A percentile compares a stretch with the other conserved stretches of the same genome.
Conservation (phyloP, 2,888 invertebrate genomes). For the Altica lythri region DNA sequence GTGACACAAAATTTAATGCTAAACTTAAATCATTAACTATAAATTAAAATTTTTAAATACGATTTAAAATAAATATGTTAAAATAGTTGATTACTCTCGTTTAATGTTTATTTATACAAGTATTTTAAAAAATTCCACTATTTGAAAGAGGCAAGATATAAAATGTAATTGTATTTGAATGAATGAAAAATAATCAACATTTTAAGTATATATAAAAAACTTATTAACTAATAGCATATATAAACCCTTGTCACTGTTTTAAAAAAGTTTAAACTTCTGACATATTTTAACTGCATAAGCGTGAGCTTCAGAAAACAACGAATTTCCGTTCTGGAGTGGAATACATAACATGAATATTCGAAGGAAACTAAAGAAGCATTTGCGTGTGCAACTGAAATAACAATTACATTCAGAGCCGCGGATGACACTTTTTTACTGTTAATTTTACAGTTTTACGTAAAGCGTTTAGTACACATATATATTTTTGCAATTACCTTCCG, state of each 20-base stretch:
- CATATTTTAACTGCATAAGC: constrained; percentile 21
- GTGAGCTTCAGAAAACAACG: constrained; percentile 28
- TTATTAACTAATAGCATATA: too few species aligned
- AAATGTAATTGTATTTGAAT: too few species aligned
- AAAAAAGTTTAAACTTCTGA: constrained; percentile 14
- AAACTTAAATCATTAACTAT: too few species aligned
- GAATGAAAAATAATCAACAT: too few species aligned
- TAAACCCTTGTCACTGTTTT: constrained; percentile 5
- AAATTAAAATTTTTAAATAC: too few species aligned
- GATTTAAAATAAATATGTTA: too few species aligned
- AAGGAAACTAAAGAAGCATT: constrained; percentile 33
- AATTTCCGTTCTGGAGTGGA: constrained; percentile 33
- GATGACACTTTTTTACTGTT: constrained; percentile 28
- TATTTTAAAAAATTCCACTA: too few species aligned
- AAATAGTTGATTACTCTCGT: too few species aligned
- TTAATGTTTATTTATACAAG: too few species aligned
- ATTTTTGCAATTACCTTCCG: constrained; percentile 54
- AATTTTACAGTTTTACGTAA: constrained; percentile 7
- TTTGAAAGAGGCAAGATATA: too few species aligned
- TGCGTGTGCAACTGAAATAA: constrained; percentile 48
- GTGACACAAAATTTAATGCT: too few species aligned
- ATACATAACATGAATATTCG: constrained; percentile 5
- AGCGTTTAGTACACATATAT: constrained; percentile 7
- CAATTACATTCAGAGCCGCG: constrained; percentile 32
- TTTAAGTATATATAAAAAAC: too few species aligned